These are phyloP conservation scores for Chondrosia reniformis DNA, from an alignment of 37 sponge, comb jelly and placozoan genomes.

Conservation along the genomic window DNA sequence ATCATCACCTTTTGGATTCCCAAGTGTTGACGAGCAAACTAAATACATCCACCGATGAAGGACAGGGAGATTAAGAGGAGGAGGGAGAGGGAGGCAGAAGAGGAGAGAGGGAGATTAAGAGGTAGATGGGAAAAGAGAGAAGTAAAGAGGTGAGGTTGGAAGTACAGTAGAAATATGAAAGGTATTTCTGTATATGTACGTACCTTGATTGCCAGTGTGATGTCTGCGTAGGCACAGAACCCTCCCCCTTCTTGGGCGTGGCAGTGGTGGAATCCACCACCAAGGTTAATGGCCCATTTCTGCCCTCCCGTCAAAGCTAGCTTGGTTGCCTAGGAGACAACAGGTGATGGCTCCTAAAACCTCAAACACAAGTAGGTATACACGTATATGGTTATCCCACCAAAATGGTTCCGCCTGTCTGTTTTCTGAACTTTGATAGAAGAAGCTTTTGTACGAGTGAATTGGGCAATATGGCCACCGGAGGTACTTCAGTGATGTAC, in stretches of 20 bases:
- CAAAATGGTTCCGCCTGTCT: conserved; percentile 81
- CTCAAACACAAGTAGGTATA: conserved; percentile 5
- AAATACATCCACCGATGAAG: conserved; percentile 2
- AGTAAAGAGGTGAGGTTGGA: too few relatives aligned
- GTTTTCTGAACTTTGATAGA: conserved; percentile 63
- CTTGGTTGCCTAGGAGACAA: conserved; percentile 54
- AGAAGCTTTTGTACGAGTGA: conserved; percentile 49
- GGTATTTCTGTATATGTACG: background rate
- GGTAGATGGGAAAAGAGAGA: too few relatives aligned
- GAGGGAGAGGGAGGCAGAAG: too few relatives aligned
- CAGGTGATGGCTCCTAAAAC: background rate
- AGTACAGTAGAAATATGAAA: too few relatives aligned
- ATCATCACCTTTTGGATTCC: conserved; percentile 76
- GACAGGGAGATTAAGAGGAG: too few relatives aligned
- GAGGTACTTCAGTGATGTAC: conserved; percentile 73
- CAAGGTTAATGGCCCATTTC: conserved; percentile 95
- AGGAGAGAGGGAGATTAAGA: too few relatives aligned
- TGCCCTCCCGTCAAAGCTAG: conserved; percentile 85
- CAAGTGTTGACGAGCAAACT: conserved; percentile 59
- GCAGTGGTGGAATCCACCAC: conserved; percentile 93
- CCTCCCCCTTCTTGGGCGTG: conserved; percentile 72
- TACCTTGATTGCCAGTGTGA: conserved; percentile 74
- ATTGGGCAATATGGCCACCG: conserved; percentile 73
- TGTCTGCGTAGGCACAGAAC: conserved; percentile 94
- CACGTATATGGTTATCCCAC: conserved; percentile 27